A percentile compares a stretch with the other conserved stretches of the same genome.
Conservation (phyloP, 2,888 invertebrate genomes). For the Spodoptera picta region DNA sequence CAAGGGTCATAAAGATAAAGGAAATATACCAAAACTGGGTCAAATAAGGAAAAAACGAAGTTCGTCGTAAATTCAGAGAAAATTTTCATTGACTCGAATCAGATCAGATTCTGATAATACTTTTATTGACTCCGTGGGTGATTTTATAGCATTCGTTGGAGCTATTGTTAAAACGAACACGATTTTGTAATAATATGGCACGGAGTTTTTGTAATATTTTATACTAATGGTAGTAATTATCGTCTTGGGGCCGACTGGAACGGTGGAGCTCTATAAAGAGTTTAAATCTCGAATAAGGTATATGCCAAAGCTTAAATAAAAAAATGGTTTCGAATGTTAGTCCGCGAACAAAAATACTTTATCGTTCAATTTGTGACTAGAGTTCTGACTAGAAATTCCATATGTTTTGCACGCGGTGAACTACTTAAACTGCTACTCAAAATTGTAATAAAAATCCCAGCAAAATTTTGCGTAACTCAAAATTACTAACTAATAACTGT, state of each 20-base stretch:
- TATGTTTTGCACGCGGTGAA: too few species aligned
- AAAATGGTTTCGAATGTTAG: not conserved
- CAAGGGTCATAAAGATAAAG: constrained; percentile 14
- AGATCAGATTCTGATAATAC: constrained; percentile 34
- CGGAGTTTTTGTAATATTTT: constrained; percentile 9
- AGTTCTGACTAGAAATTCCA: too few species aligned
- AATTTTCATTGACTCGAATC: constrained; percentile 7
- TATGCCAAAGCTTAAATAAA: not conserved
- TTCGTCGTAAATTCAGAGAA: constrained; percentile 13
- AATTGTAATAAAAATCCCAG: too few species aligned
- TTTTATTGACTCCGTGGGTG: constrained; percentile 23
- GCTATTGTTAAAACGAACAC: not conserved
- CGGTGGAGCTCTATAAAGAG: not conserved
- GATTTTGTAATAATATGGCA: constrained; percentile 26
- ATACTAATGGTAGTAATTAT: not conserved
- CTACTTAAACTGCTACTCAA: too few species aligned
- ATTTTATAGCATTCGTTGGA: constrained; percentile 8
- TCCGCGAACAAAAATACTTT: too few species aligned
- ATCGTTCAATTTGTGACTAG: too few species aligned
- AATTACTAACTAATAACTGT: too few species aligned
- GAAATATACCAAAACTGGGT: constrained; percentile 8
- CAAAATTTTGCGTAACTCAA: too few species aligned
- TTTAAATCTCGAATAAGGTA: not conserved
- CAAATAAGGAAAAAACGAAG: constrained; percentile 12
- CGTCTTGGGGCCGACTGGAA: not conserved